Evolutionary conservation across 2,888 invertebrate genomes (phyloP).

Genomic region (Sesamia inferens): DNA sequence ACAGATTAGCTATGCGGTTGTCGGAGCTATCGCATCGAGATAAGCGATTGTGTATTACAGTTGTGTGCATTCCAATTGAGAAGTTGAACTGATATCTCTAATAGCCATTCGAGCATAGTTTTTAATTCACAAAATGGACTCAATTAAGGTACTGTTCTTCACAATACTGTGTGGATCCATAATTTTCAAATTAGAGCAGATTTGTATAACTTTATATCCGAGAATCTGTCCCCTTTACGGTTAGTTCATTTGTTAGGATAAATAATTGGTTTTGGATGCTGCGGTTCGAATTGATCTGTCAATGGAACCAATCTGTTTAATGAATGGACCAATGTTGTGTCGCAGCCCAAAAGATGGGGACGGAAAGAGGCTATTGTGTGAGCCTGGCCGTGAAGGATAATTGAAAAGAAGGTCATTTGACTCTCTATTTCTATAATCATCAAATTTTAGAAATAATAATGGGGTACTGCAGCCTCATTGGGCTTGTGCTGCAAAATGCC

Average conservation of each 20-base stretch:
- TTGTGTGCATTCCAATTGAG: not conserved
- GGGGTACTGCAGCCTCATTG: too few relatives aligned
- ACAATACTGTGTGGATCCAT: not conserved
- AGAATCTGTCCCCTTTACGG: slow-evolving; percentile 30
- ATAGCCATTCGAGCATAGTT: not conserved
- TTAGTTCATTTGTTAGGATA: slow-evolving; percentile 37
- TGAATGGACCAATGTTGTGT: slow-evolving; percentile 26
- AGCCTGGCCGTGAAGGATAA: not conserved
- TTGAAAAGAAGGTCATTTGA: slow-evolving; percentile 7
- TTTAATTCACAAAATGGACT: not conserved
- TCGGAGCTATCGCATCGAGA: not conserved
- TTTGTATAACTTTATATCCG: slow-evolving; percentile 7
- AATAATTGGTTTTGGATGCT: slow-evolving; percentile 41
- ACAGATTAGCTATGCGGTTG: not conserved
- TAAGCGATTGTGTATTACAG: not conserved
- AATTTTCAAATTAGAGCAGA: slow-evolving; percentile 16
- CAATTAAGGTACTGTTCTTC: not conserved
- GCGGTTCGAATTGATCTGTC: slow-evolving; percentile 26
- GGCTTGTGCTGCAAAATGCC: too few relatives aligned
- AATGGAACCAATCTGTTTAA: slow-evolving; percentile 45
- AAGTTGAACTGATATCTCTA: not conserved
- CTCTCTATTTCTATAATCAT: not conserved
- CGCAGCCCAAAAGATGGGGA: not conserved
- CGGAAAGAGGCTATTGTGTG: not conserved
- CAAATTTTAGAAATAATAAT: not conserved